Base-by-base conservation (phyloP, 2,888 invertebrate genomes). In the Epinotia ramella region DNA sequence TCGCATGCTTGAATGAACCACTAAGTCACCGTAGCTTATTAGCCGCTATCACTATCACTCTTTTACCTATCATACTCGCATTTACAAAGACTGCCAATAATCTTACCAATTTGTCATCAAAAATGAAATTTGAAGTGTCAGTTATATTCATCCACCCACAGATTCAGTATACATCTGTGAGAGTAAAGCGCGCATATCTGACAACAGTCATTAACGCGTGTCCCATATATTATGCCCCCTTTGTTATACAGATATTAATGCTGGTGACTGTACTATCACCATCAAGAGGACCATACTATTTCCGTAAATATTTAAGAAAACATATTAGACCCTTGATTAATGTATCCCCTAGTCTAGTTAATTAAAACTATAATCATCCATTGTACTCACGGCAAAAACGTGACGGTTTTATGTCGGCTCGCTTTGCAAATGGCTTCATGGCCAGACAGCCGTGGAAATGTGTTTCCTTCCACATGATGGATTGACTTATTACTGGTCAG, bases 401-500 rank as follows among this genome's bases (percentile, higher is more conserved):
- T n/a, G 63, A 28, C 28, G 33, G 62, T 33, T 57, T 57, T 57
- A 57, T 57, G 9, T 20, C 18, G 2, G 5, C n/a, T 9, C 11
- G 40, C 11, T 63, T 63, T 40, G 18, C 63, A 63, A 63, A 63
- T 63, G 63, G n/a, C 63, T 63, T 63, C 12, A 63, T 40, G 18
- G n/a, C 2, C n/a, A 1, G 63, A 63, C 63, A 66, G 53, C 16
- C 24, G 53, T 53, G 66, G 44, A 66, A 16, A 66, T 53, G 53
- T 53, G 53, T 53, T 66, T 66, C 66, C 66, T 53, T 28, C 11
- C 1, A 16, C n/a, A 28, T 66, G 66, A 66, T 66, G 66, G 16
- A 66, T 66, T 66, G 66, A 3, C 33, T n/a, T n/a, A 66, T 66
- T 66, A 66, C 49, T 49, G 49, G 49, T 16, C 49, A 49, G 49